phyloP scores from a whole-genome alignment of 2,888 invertebrate species.

The Caenorhabditis sp. region DNA sequence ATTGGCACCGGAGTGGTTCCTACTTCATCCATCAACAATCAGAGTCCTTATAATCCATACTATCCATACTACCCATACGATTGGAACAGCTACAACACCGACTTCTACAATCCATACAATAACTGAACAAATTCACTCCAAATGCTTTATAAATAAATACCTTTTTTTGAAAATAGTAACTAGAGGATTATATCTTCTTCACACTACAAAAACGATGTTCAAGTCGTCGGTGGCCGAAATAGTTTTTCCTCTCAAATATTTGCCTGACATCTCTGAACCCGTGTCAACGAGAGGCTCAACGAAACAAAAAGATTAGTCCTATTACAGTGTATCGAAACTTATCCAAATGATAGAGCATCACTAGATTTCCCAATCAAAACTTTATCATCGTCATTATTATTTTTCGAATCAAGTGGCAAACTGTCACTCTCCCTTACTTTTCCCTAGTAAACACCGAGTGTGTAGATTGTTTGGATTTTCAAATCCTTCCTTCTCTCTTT shows the following conservation, averaged over 20 bases:
- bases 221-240: slow-evolving; percentile 39
- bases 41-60: slow-evolving; percentile 23
- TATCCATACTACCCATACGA: slow-evolving; percentile 37
- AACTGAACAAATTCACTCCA: slow-evolving; percentile 18
- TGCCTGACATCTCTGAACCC: slow-evolving; percentile 50
- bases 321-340: background rate
- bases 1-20: slow-evolving; percentile 50
- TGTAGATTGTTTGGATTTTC: slow-evolving; percentile 61
- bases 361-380: slow-evolving; percentile 27
- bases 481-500: slow-evolving; percentile 37
- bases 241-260: slow-evolving; percentile 52
- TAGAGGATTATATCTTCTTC: slow-evolving; percentile 2
- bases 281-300: slow-evolving; percentile 32
- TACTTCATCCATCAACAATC: background rate
- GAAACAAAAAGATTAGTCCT: slow-evolving; percentile 32
- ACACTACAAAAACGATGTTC: slow-evolving; percentile 38
- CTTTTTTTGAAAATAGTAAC: slow-evolving; percentile 8
- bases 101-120: slow-evolving; percentile 56
- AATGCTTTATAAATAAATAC: slow-evolving; percentile 24
- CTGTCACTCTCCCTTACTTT: slow-evolving; percentile 30
- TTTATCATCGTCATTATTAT: slow-evolving; percentile 34
- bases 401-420: slow-evolving; percentile 54
- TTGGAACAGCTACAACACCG: slow-evolving; percentile 37
- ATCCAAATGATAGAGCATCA: background rate
- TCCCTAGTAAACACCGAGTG: slow-evolving; percentile 54